Evolutionary conservation across 2,113 vertebrate species (phyloP), one percentile per base, ranked within the genome.

Genomic region (Pagrus major): DNA sequence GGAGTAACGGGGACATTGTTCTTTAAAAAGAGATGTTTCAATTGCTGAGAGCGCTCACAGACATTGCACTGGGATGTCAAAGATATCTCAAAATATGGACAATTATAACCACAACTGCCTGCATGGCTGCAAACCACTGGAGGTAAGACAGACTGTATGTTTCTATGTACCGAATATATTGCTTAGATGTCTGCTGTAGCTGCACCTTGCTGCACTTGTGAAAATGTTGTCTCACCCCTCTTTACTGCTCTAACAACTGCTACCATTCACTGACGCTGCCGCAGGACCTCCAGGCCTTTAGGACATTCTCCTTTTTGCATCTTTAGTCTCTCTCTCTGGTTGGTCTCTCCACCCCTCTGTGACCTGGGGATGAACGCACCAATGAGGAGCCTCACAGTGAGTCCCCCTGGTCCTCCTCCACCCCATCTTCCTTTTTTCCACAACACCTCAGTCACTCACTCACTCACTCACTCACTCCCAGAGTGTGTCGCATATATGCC

Each of bases 371-470:
- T 96, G 95, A 95, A 94, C 81, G 94, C 95, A 95, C 95, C 95
- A 93, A 96, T 96, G 95, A 95, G 95, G 94, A 96, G 95, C 94
- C 94, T 96, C 93, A 96, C 95, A 94, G 95, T 96, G 94, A 96
- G 95, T 96, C 78, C 74, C 73, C 67, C 47, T 84, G 83, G 63
- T 87, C 90, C 83, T 83, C 77, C 75, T 83, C 74, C 81, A 77
- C 85, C 78, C 77, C 92, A 91, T 95, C 92, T 85, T n/a, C 81
- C 86, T 84, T 58, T 92, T 73, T 51, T 88, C 87, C 91, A 86
- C 87, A 81, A 90, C 90, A 89, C 92, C 91, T 86, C 91, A 90
- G 66, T 78, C 69, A 68, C 46, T 89, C 88, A 88, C 65, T 86
- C 85, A 42, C 41, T 42, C 41, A 42, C n/a, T n/a, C n/a, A 82